These are phyloP conservation scores for Hirtodrosophila alboralis DNA, from an alignment of 2,888 invertebrate species.

Conservation along the genomic window DNA sequence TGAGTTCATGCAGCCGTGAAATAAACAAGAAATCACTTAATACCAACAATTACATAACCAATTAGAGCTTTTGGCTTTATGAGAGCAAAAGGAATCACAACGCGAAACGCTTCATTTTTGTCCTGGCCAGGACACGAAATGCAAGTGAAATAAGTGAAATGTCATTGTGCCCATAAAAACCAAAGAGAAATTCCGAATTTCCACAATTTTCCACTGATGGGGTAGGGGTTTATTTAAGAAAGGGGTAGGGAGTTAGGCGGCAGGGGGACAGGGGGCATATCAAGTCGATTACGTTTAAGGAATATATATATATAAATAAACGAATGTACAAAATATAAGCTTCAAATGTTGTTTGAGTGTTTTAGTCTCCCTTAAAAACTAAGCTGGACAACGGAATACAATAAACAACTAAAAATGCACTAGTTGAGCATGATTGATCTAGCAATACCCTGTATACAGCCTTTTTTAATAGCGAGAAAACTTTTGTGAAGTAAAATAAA, in stretches of 20 bases:
- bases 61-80: constrained; percentile 60
- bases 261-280: constrained; percentile 16
- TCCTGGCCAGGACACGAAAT: constrained; percentile 31
- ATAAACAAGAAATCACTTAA: constrained; percentile 79
- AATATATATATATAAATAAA: constrained; percentile 66
- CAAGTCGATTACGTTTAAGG: constrained; percentile 68
- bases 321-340: constrained; percentile 25
- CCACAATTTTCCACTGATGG: constrained; percentile 2
- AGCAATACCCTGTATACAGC: no score
- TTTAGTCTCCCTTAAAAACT: no score
- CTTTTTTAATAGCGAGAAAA: no score
- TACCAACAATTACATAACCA: constrained; percentile 76
- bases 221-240: no score
- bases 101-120: constrained; percentile 44
- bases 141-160: not conserved
- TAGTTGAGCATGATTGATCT: no score
- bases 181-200: constrained; percentile 54
- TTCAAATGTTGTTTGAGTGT: constrained; percentile 20
- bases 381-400: constrained; percentile 41
- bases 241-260: not conserved
- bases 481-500: no score
- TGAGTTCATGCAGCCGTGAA: constrained; percentile 58
- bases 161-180: constrained; percentile 52
- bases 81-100: constrained; percentile 21
- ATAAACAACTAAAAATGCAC: not conserved